Evolutionary conservation across 2,113 vertebrate species (phyloP).

Genomic region (Leptobrachium leishanense): DNA sequence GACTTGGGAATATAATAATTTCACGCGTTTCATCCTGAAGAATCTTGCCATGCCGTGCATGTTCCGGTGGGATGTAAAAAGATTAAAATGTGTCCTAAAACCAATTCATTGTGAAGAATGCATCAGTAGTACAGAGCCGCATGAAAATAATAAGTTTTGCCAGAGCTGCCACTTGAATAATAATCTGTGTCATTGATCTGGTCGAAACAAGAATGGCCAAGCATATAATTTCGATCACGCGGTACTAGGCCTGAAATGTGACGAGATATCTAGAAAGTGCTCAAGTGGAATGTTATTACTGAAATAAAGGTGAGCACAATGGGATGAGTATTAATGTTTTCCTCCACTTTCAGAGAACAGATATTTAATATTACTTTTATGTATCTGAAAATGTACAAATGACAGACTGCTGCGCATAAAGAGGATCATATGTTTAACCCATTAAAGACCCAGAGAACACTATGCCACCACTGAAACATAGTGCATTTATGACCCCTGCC

Average conservation of each 20-base stretch:
- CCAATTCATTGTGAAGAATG: constrained; percentile 44
- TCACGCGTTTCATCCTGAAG: constrained; percentile 23
- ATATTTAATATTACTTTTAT: not conserved
- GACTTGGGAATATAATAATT: not conserved
- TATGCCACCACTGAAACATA: not conserved
- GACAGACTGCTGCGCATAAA: not conserved
- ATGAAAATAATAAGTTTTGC: constrained; percentile 46
- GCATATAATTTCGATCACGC: constrained; percentile 31
- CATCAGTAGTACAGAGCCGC: constrained; percentile 33
- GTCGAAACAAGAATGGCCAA: constrained; percentile 33
- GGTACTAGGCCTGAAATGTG: not conserved
- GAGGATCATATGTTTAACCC: not conserved
- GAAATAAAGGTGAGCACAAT: not conserved
- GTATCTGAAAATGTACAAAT: not conserved
- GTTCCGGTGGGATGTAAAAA: constrained; percentile 27
- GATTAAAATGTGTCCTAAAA: constrained; percentile 38
- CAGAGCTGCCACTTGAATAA: constrained; percentile 45
- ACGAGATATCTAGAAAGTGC: constrained; percentile 5
- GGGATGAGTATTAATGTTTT: not conserved
- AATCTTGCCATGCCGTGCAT: constrained; percentile 18
- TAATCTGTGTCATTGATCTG: constrained; percentile 27
- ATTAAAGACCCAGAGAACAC: not conserved
- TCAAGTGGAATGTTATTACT: constrained; percentile 5
- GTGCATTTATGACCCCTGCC: not conserved
- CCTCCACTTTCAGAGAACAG: not conserved